phyloP scores from a whole-genome alignment of 2,888 invertebrate genomes.

The Eledone cirrhosa region DNA sequence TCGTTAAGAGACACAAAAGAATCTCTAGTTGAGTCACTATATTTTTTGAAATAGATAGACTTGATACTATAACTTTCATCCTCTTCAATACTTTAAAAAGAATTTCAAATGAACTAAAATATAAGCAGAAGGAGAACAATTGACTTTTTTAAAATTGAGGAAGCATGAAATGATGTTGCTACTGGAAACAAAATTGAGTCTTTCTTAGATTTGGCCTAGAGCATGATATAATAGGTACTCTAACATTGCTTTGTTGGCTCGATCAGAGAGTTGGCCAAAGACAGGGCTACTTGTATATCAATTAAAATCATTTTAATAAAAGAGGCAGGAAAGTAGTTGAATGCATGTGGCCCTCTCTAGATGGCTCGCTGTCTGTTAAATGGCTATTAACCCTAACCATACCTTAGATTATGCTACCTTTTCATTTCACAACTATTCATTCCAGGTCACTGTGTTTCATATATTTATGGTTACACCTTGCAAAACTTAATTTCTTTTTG shows the following conservation, averaged over 20 bases:
- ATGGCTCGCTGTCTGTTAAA: not conserved
- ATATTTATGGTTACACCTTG: not conserved
- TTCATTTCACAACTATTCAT: constrained; percentile 3
- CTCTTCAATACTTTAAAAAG: not conserved
- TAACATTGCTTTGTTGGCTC: not conserved
- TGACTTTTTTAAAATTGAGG: not conserved
- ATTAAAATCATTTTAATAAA: not conserved
- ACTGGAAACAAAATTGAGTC: not conserved
- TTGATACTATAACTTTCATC: not conserved
- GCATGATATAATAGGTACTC: not conserved
- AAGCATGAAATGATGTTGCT: not conserved
- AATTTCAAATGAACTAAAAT: not conserved
- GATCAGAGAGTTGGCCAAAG: not conserved
- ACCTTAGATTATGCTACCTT: constrained; percentile 3
- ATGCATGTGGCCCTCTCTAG: not conserved
- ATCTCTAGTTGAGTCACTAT: not conserved
- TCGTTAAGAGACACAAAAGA: no score
- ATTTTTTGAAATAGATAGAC: not conserved
- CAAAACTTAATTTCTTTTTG: constrained; percentile 10
- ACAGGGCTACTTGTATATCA: not conserved
- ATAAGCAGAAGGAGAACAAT: not conserved
- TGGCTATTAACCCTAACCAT: constrained; percentile 21
- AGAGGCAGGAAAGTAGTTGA: not conserved
- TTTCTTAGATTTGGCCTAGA: not conserved
- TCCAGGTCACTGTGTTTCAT: constrained; percentile 25